phyloP scores from a whole-genome alignment of 2,113 vertebrate genomes.

The Eulemur macaco region DNA sequence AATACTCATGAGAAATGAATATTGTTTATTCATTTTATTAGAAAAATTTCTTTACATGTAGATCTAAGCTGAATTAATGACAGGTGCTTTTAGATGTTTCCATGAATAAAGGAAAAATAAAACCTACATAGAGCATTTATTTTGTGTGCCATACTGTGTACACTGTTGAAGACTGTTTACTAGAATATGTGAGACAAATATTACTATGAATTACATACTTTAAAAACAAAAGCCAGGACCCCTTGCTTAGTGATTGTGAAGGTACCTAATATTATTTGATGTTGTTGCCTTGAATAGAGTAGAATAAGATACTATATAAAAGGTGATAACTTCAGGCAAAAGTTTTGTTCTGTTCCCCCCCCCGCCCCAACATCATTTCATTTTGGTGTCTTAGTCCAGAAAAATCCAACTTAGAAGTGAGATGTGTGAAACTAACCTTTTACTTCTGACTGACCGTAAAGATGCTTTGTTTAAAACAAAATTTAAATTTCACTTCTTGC shows the following conservation, averaged over 20 bases:
- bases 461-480: conserved; percentile 1
- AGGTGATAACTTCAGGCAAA: background rate
- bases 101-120: conserved; percentile 10
- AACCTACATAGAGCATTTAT: background rate
- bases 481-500: conserved; percentile 37
- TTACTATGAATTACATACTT: background rate
- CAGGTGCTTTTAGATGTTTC: background rate
- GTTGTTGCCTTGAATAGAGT: background rate
- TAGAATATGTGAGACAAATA: background rate
- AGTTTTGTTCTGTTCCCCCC: background rate
- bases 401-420: conserved; percentile 28
- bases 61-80: background rate
- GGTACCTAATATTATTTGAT: background rate
- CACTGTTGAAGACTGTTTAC: background rate
- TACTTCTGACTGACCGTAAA: background rate
- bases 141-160: background rate
- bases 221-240: background rate
- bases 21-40: background rate
- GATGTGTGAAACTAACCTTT: background rate
- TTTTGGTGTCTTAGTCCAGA: background rate
- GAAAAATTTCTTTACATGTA: conserved; percentile 1
- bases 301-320: background rate
- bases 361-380: background rate
- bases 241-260: background rate
- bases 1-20: background rate